Evolutionary conservation across 2,797 vertebrate species (phyloP).

Genomic region (Eurystomus glaucurus): DNA sequence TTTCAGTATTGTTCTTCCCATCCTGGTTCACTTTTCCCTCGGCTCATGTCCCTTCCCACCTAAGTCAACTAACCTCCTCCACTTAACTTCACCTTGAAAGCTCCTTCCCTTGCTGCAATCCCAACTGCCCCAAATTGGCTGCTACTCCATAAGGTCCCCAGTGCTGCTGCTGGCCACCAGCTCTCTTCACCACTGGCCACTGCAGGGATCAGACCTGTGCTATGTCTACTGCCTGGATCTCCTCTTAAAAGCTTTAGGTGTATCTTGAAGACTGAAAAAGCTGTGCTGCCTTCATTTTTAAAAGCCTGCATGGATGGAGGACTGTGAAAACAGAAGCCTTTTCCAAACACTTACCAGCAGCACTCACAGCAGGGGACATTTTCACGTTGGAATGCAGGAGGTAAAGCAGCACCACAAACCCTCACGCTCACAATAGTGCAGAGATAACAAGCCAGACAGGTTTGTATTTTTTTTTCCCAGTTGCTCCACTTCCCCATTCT

Average conservation of each 20-base stretch:
- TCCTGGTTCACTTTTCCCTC: neutral
- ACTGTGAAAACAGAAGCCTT: neutral
- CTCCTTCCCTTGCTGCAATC: neutral
- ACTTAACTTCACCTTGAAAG: neutral
- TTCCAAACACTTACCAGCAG: neutral
- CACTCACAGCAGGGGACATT: neutral
- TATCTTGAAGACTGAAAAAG: neutral
- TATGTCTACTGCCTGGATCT: neutral
- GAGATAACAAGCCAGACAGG: neutral
- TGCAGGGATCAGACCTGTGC: neutral
- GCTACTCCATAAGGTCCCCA: neutral
- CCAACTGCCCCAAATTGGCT: neutral
- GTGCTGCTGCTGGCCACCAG: neutral
- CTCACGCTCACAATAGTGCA: rapidly evolving
- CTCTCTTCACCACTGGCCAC: neutral
- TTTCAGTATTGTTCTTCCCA: neutral
- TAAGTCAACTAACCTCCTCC: neutral
- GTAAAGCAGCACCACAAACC: neutral
- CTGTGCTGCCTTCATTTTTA: neutral
- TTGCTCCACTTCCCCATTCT: neutral
- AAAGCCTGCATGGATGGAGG: neutral
- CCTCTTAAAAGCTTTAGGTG: neutral
- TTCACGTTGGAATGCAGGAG: rapidly evolving
- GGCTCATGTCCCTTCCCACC: neutral
- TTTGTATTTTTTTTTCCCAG: neutral